These are phyloP conservation scores for honey bee (Apis mellifera) DNA, from an alignment of 1,140 invertebrate genomes.

Conservation along the genomic window DNA sequence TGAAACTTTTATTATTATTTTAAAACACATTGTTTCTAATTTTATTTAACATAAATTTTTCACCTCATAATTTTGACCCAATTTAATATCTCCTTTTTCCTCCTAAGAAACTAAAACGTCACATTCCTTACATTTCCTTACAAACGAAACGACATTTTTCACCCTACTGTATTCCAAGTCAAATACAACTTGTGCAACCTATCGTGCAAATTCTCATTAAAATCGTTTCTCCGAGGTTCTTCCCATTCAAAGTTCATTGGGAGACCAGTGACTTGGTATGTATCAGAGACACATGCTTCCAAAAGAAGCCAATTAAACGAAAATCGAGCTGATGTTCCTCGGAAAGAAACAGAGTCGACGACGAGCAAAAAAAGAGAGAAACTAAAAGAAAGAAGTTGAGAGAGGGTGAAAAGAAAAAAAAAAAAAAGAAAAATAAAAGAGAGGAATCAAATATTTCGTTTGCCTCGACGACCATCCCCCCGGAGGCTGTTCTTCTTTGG, in stretches of 20 bases:
- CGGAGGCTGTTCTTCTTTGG: slow-evolving; percentile 44
- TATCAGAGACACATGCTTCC: background rate
- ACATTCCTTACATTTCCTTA: background rate
- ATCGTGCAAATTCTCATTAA: background rate
- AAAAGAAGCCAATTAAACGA: slow-evolving; percentile 45
- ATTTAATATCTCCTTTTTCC: no score
- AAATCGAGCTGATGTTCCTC: slow-evolving; percentile 15
- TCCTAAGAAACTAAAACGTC: no score
- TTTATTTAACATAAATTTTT: no score
- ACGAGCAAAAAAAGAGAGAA: background rate
- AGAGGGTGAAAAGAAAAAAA: slow-evolving; percentile 7
- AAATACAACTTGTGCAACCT: background rate
- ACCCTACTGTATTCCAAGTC: no score
- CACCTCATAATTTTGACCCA: no score
- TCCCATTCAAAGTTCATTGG: background rate
- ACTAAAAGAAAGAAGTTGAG: slow-evolving; percentile 1
- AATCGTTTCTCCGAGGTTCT: background rate
- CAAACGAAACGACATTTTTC: background rate
- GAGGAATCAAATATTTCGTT: slow-evolving; percentile 54
- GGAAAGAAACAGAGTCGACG: slow-evolving; percentile 18
- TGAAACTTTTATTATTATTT: no score
- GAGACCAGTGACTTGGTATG: background rate
- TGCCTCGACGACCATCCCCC: slow-evolving; percentile 35
- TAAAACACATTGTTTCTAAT: no score
- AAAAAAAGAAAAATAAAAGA: background rate